Conservation (phyloP, 1,140 invertebrate species). For the Drosophila nannoptera region DNA sequence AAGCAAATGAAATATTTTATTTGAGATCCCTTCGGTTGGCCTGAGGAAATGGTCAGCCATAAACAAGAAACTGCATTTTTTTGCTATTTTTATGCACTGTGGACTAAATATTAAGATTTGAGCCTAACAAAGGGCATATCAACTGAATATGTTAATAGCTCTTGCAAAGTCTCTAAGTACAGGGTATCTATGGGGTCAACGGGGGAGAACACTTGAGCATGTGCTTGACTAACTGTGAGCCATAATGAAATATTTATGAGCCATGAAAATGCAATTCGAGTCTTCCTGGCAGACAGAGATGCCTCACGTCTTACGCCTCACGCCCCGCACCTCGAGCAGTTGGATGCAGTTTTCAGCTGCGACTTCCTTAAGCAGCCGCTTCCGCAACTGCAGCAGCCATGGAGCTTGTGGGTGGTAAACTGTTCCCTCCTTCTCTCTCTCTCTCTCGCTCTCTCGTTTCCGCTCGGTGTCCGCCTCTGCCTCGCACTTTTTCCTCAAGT, state of each 20-base stretch:
- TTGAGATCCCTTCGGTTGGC: slow-evolving; percentile 15
- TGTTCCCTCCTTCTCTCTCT: background rate
- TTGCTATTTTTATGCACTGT: slow-evolving; percentile 26
- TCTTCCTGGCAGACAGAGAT: slow-evolving; percentile 23
- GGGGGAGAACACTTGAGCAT: slow-evolving; percentile 20
- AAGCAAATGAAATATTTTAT: slow-evolving; percentile 30
- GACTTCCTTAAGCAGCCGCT: slow-evolving; percentile 65
- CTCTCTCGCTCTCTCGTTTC: background rate
- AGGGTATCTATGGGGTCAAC: slow-evolving; percentile 7
- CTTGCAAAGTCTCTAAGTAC: background rate
- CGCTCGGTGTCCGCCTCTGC: background rate
- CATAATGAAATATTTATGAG: slow-evolving; percentile 63
- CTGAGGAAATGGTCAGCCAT: slow-evolving; percentile 19
- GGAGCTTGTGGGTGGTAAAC: slow-evolving; percentile 54
- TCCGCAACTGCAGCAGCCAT: slow-evolving; percentile 35
- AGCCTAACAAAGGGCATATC: background rate
- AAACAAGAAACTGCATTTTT: slow-evolving; percentile 30
- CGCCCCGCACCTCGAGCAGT: slow-evolving; percentile 37
- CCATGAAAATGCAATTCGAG: slow-evolving; percentile 64
- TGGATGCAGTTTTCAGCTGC: slow-evolving; percentile 37
- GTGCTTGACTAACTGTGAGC: slow-evolving; percentile 22
- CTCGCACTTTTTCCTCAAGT: slow-evolving; percentile 1
- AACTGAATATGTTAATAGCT: background rate
- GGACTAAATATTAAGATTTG: slow-evolving; percentile 3
- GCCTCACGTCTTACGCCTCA: background rate